Percentiles rank a stretch among this genome's conserved stretches.
These are phyloP conservation scores for Monodelphis domestica DNA, from an alignment of 2,797 vertebrate species.

Conservation along the genomic window DNA sequence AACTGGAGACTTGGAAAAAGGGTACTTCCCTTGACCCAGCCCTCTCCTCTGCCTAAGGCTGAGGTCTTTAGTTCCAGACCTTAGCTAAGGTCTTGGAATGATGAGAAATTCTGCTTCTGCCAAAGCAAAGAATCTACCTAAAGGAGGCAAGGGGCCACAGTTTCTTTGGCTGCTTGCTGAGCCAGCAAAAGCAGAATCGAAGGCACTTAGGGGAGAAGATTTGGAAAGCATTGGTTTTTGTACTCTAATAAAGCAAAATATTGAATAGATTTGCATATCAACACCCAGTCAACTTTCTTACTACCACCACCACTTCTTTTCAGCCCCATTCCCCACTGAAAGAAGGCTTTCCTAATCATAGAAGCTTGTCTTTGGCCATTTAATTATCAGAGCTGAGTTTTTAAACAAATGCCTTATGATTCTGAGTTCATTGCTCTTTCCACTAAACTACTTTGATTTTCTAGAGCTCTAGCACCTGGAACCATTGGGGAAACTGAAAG, in stretches of 20 bases:
- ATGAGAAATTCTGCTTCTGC: neutral
- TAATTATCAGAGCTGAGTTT: neutral
- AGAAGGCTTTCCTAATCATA: neutral
- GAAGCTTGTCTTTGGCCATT: neutral
- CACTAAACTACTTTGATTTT: neutral
- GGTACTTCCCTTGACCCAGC: neutral
- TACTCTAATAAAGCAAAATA: neutral
- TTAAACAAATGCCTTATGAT: neutral
- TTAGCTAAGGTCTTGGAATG: neutral
- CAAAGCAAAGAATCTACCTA: neutral
- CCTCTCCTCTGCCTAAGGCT: neutral
- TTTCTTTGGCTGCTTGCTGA: rapidly evolving
- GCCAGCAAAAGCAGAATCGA: neutral
- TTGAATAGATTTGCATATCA: neutral
- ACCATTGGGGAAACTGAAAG: neutral
- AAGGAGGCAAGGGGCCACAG: neutral
- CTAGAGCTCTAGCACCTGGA: neutral
- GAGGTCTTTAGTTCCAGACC: neutral
- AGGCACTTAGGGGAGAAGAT: neutral
- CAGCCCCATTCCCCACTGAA: neutral
- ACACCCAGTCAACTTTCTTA: neutral
- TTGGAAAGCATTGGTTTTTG: neutral
- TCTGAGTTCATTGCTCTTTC: neutral
- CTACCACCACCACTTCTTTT: too few species aligned
- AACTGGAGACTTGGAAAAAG: neutral